phyloP scores from a whole-genome alignment of 2,888 invertebrate genomes.

The Orchestes rusci region DNA sequence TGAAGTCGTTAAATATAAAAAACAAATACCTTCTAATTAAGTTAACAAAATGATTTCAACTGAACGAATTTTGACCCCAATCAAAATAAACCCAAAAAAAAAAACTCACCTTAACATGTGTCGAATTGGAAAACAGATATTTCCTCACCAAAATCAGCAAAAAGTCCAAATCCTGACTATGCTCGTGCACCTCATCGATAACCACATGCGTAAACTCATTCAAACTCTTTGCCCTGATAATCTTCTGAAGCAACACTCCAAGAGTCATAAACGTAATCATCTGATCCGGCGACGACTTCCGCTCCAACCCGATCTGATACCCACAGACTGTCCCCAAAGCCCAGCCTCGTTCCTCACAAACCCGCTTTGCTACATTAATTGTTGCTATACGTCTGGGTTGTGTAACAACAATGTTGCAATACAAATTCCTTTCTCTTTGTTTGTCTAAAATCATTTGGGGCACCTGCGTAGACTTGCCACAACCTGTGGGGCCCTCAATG shows the following conservation, averaged over 20 bases:
- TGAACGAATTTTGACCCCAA: no score
- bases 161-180: constrained; percentile 90
- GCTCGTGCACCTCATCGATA: constrained; percentile 90
- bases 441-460: constrained; percentile 91
- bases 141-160: constrained; percentile 74
- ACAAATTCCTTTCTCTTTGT: constrained; percentile 52
- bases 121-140: constrained; percentile 61
- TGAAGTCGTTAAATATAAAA: no score
- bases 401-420: constrained; percentile 85
- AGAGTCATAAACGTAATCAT: constrained; percentile 82
- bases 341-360: constrained; percentile 80
- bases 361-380: constrained; percentile 78
- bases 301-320: constrained; percentile 76
- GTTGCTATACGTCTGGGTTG: constrained; percentile 94
- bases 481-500: constrained; percentile 50
- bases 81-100: no score
- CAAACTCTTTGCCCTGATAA: constrained; percentile 62
- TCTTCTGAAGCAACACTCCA: constrained; percentile 76
- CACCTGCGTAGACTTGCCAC: constrained; percentile 74
- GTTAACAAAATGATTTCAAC: no score
- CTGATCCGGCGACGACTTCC: constrained; percentile 56
- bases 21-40: no score
- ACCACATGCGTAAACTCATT: constrained; percentile 81
- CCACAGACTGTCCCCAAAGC: constrained; percentile 76
- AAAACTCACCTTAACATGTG: constrained; percentile 50